Evolutionary conservation across 2,888 invertebrate species (phyloP).

Genomic region (Papilio demoleus): DNA sequence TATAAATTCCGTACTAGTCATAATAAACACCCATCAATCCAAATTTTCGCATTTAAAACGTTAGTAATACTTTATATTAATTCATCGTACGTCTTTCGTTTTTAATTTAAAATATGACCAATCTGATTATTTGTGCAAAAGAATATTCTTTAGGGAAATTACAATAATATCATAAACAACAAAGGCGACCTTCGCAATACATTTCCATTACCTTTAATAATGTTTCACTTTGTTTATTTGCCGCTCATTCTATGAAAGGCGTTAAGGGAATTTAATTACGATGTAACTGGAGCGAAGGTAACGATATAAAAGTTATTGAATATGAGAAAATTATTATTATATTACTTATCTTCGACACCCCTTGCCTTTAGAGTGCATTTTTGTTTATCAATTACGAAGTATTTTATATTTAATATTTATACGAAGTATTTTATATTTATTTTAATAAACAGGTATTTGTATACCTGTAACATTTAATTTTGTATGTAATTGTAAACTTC

Average conservation of each 20-base stretch:
- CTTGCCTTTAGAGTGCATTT: too few relatives aligned
- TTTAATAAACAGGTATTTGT: too few relatives aligned
- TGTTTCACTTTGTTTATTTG: slow-evolving; percentile 14
- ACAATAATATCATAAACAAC: slow-evolving; percentile 7
- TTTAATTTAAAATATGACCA: background rate
- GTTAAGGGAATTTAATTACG: slow-evolving; percentile 17
- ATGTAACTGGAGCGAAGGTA: slow-evolving; percentile 4
- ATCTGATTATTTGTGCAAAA: background rate
- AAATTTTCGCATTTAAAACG: too few relatives aligned
- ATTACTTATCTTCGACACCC: too few relatives aligned
- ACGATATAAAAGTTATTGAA: background rate
- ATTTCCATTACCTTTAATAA: slow-evolving; percentile 16
- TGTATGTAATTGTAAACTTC: background rate
- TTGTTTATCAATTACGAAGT: too few relatives aligned
- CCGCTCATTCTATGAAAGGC: slow-evolving; percentile 2
- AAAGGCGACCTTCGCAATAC: slow-evolving; percentile 3
- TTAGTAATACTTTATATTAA: background rate
- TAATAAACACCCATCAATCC: background rate
- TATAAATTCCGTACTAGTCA: too few relatives aligned
- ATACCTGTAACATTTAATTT: too few relatives aligned
- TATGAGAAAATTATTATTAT: background rate
- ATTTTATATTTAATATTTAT: too few relatives aligned
- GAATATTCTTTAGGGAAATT: slow-evolving; percentile 1
- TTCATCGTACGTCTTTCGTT: background rate
- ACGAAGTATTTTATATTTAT: too few relatives aligned